Base-by-base conservation (phyloP, 2,797 vertebrate species). In the Heliangelus exortis region DNA sequence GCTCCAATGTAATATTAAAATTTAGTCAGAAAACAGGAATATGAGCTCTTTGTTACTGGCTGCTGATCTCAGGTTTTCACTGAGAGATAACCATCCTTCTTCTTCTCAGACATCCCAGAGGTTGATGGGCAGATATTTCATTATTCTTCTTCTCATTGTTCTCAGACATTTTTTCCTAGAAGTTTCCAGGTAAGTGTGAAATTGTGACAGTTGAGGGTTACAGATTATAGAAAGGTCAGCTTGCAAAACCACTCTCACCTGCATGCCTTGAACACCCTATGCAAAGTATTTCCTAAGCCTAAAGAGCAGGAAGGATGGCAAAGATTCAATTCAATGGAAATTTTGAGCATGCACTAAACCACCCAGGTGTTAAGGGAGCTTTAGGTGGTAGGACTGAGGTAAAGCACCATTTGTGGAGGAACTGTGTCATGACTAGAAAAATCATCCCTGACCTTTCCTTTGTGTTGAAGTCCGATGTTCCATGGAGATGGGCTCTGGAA, bases 161-260 rank as follows among this genome's bases (percentile, higher is more conserved):
- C 39, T 36, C 54, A 67, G 66, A 62, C 12, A 34, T 18, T 59
- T 89, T 76, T 90, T 50, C 57, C 45, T 88, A 0, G 57, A 43
- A 34, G 3, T 87, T 94, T 90, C 45, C 36, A 82, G 63, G 82
- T 82, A 66, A 82, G 87, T 48, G 41, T 80, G 53, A 94, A 91
- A 67, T 41, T 3, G 1, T 21, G 29, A 33, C 41, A 45, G 58
- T 50, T 28, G 58, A 92, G 78, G 85, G 62, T 77, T 87, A 74
- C 39, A 87, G 74, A 83, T 90, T 53, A 87, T 15, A 85, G 41
- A 87, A 92, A 92, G 68, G 81, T 90, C 84, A 96, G 36, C 57
- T 88, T 80, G 48, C 78, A 82, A 47, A 63, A 94, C 39, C 4
- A 13, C 23, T 84, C 63, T 71, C 36, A 59, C 53, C 69, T 83